A percentile compares a stretch with the other conserved stretches of the same genome.
These are phyloP conservation scores for Tetrapedia diversipes DNA, from an alignment of 2,888 invertebrate species.

Conservation along the genomic window DNA sequence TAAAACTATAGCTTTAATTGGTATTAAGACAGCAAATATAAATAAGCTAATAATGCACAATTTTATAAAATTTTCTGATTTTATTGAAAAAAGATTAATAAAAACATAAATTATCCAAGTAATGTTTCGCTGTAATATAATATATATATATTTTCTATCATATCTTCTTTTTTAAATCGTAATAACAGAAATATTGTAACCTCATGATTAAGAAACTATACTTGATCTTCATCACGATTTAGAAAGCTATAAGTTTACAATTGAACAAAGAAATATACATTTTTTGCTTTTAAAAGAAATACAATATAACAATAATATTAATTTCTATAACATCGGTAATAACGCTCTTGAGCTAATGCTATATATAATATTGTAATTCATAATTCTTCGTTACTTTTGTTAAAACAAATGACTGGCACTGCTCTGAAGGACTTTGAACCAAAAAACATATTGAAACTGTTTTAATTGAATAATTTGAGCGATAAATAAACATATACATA, in stretches of 20 bases:
- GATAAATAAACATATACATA: conserved; percentile 28
- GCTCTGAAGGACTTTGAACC: not conserved
- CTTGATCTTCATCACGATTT: conserved; percentile 23
- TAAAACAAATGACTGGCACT: conserved; percentile 19
- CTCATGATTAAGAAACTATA: conserved; percentile 40
- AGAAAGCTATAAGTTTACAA: conserved; percentile 58
- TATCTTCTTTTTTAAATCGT: conserved; percentile 59
- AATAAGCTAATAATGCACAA: conserved; percentile 14
- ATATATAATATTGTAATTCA: conserved; percentile 33
- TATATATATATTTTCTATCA: conserved; percentile 68
- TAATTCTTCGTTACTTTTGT: not conserved
- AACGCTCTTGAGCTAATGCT: conserved; percentile 46
- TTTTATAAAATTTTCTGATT: conserved; percentile 63
- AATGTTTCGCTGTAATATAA: conserved; percentile 68
- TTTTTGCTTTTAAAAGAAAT: conserved; percentile 46
- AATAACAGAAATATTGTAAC: conserved; percentile 67
- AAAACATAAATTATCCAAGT: conserved; percentile 77
- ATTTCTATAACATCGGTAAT: conserved; percentile 58
- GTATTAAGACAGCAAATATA: not conserved
- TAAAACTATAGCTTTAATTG: not conserved
- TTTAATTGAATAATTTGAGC: not conserved
- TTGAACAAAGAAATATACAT: conserved; percentile 49
- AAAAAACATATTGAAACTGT: not conserved
- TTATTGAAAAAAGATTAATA: conserved; percentile 78
- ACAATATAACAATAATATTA: conserved; percentile 64